Evolutionary conservation across 1,140 invertebrate species (phyloP), one percentile per base, ranked within the genome.

Genomic region (Diachasmimorpha longicaudata): DNA sequence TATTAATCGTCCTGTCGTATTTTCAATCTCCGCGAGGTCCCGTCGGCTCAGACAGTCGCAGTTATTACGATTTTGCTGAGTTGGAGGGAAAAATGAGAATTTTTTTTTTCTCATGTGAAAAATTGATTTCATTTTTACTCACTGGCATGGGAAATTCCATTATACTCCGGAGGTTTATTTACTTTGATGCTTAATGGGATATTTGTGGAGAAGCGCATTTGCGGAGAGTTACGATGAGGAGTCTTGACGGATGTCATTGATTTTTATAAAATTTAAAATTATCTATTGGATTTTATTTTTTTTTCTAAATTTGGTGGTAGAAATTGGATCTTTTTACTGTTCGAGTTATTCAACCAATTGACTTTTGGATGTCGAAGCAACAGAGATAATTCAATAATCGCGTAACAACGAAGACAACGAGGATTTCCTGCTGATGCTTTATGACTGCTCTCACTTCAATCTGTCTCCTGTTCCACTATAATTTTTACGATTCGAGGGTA

Each of bases 351-450:
- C 5, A 9, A 1, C 14, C 48, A 52, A n/a, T 52, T n/a, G 48
- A n/a, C 11, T 16, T 52, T 52, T 14, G 48, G 48, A 14, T 52
- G n/a, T 16, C 14, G 63, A 63, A 74, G 78, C 76, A 72, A 52
- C 37, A 72, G 70, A 58, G 48, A 63, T 52, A 67, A 74, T 77
- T 36, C 69, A 74, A 73, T 77, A 82, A 83, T 84, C 81, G 79
- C 73, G 21, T 10, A 75, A 23, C 83, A 84, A 84, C 81, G 79
- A 82, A 81, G 80, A 83, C 81, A 84, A 84, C 78, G 81, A 83
- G 83, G 76, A 81, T 81, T 84, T 84, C 83, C 83, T 83, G 83
- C 77, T 66, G 25, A 77, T 83, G 77, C 80, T 81, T 75, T 55
- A 73, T 66, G 78, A 58, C 52, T 70, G 77, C 52, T 76, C 71